phyloP scores from a whole-genome alignment of 2,888 invertebrate genomes.

The Smittia sp. region DNA sequence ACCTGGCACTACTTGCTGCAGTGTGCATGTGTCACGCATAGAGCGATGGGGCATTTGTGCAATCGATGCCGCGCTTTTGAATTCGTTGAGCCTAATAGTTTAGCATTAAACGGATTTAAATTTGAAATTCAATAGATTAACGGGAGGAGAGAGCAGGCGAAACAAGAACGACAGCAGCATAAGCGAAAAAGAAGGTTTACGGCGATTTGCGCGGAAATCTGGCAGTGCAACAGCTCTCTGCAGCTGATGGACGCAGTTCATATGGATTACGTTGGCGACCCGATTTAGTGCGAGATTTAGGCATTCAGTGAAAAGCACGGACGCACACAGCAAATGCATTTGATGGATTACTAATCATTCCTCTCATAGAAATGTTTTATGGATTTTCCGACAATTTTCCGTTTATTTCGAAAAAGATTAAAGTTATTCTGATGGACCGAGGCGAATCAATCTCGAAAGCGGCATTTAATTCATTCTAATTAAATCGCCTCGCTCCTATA shows the following conservation, averaged over 20 bases:
- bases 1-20: neutral
- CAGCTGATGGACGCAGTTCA: slow-evolving; percentile 22
- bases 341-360: slow-evolving; percentile 40
- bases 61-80: slow-evolving; percentile 5
- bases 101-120: slow-evolving; percentile 42
- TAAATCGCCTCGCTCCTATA: slow-evolving; percentile 23
- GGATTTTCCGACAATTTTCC: neutral
- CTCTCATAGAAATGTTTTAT: neutral
- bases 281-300: slow-evolving; percentile 12
- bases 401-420: slow-evolving; percentile 25
- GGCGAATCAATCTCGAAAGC: neutral
- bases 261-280: slow-evolving; percentile 1
- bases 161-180: neutral
- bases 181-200: neutral
- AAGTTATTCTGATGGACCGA: slow-evolving; percentile 18
- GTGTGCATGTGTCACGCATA: neutral
- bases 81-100: slow-evolving; percentile 39
- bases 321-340: slow-evolving; percentile 19
- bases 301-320: slow-evolving; percentile 6
- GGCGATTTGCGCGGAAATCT: neutral
- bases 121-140: slow-evolving; percentile 41
- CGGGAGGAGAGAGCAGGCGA: slow-evolving; percentile 5
- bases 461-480: slow-evolving; percentile 36
- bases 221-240: neutral
- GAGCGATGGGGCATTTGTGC: neutral